Base-by-base conservation (phyloP, 2,113 vertebrate genomes). In the Lagenorhynchus albirostris region DNA sequence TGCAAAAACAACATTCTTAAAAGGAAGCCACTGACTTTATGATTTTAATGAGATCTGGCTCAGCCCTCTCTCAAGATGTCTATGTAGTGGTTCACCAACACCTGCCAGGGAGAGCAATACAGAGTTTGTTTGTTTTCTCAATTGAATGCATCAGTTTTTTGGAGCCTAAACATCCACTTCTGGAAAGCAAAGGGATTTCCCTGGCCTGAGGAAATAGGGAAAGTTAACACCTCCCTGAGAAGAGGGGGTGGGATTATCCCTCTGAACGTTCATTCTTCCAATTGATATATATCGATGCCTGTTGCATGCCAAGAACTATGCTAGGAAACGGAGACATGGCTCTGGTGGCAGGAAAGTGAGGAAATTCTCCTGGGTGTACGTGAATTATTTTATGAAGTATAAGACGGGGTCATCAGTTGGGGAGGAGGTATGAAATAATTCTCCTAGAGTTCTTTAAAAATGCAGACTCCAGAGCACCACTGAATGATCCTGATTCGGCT, bases 21-120 rank as follows among this genome's bases (percentile, higher is more conserved):
- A 92, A 38, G 62, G 67, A 83, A 86, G 73, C 58, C 79, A 95
- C 93, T 83, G 65, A 73, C 71, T 96, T 90, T 58, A 89, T 74
- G 93, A 94, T 82, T 96, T 95, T 93, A 95, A 95, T 83, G 86
- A 94, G 63, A 70, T 31, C 41, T 89, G 96, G 93, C 96, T 86
- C 77, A 44, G 73, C 10, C 62, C 25, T 91, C 70, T 67, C 31
- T 96, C 80, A 94, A 95, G 91, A 97, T 95, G 93, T 96, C 68
- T 91, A 82, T 81, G 84, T 97, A 80, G 67, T 70, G 81, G 53
- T 41, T 97, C 36, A 70, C 67, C 55, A 91, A 53, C 84, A 95
- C 84, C 85, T 85, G 67, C 71, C 71, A 80, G 55, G 71, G 58
- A 96, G 77, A 94, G 76, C 77, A 90, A 90, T 53, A 68, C 47